Conservation (phyloP, 2,797 vertebrate species). For the Acanthurus tractus region DNA sequence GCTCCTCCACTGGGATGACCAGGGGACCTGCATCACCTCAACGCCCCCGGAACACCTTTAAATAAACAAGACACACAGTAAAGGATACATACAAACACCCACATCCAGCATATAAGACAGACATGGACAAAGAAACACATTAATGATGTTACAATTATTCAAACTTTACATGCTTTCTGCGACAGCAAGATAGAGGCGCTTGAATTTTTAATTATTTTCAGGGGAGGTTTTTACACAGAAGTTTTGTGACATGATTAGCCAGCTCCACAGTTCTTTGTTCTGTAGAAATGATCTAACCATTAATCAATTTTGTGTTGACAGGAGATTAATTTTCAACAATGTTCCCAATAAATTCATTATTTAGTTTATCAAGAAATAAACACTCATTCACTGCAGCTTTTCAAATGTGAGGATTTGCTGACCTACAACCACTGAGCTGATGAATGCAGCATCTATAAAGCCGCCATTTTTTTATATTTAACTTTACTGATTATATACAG, state of each 20-base stretch:
- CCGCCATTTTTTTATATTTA: too few species aligned
- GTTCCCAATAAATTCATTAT: background rate
- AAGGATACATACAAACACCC: slow-evolving; percentile 11
- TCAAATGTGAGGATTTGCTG: background rate
- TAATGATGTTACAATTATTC: background rate
- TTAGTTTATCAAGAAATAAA: background rate
- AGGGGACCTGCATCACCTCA: slow-evolving; percentile 93
- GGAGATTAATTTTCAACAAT: background rate
- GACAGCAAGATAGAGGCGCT: background rate
- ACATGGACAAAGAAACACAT: background rate
- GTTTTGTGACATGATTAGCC: background rate
- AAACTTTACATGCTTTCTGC: background rate
- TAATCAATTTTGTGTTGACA: background rate
- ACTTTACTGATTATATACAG: too few species aligned
- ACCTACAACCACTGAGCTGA: background rate
- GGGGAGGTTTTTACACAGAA: background rate
- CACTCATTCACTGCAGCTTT: background rate
- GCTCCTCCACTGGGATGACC: slow-evolving; percentile 91
- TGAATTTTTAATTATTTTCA: background rate
- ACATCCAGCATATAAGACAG: background rate
- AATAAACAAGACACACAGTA: slow-evolving; percentile 27
- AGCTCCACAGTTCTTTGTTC: background rate
- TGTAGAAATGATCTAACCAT: background rate
- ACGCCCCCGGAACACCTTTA: slow-evolving; percentile 89
- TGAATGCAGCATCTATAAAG: background rate